Base-by-base conservation (phyloP, 2,888 invertebrate species). In the Scaptomyza parva region DNA sequence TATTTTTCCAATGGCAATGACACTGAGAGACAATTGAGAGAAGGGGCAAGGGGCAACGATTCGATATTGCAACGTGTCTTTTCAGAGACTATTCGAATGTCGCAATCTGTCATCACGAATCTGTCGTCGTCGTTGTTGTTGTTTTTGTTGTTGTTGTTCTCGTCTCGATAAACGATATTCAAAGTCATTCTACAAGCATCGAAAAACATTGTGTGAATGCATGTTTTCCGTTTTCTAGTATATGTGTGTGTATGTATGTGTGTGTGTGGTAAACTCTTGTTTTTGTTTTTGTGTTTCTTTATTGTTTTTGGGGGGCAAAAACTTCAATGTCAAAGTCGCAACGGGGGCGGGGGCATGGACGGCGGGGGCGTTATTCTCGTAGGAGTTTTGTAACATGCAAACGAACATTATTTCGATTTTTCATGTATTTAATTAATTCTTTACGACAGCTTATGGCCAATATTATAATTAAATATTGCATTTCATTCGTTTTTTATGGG, bases 251-350 rank as follows among this genome's bases (percentile, higher is more conserved):
- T n/a, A n/a, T n/a, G 24, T 24, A 9, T 43, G 33, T 26, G 39
- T 40, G 28, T 22, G 28, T 30, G 17, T 48, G n/a, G 59, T 1
- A 28, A 41, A 62, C 70, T 67, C 24, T 64, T 70, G 40, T 33
- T 40, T 45, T 40, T 59, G 35, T 28, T 59, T 59, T 47, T n/a
- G n/a, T n/a, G n/a, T n/a, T n/a, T n/a, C n/a, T n/a, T n/a, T 26
- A 35, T 55, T 60, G 47, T 20, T 60, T 30, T 60, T 30, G 30
- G 35, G 37, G 37, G 33, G 40, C 41, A 64, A 64, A 64, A 64
- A 70, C 79, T 76, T 76, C 78, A 78, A 82, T 78, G 78, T 78
- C 79, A 78, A 78, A 78, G 83, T 78, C 28, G 22, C 22, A 5
- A 3, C 78, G 82, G 70, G 75, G 82, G 82, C 78, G 82, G n/a